Conservation (phyloP, 2,113 vertebrate species). For the Aptenodytes patagonicus region DNA sequence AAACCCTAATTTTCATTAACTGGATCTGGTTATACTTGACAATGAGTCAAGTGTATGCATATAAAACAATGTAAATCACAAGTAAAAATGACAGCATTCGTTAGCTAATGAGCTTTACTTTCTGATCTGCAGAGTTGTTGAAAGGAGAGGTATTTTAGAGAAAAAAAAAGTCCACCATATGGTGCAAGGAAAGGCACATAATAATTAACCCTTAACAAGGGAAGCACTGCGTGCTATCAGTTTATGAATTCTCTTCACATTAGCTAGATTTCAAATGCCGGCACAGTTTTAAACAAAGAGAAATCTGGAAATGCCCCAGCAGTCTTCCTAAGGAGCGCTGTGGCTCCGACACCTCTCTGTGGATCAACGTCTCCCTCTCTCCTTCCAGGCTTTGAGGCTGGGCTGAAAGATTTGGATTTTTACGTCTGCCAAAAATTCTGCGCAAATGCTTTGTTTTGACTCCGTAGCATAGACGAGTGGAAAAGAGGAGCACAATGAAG, state of each 20-base stretch:
- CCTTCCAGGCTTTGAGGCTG: background rate
- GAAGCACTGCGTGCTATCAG: background rate
- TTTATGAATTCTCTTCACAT: constrained; percentile 22
- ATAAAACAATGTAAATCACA: background rate
- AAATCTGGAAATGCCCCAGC: background rate
- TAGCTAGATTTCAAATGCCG: constrained; percentile 9
- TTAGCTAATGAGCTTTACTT: constrained; percentile 34
- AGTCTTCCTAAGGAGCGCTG: background rate
- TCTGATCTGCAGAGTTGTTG: background rate
- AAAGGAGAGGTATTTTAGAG: constrained; percentile 36
- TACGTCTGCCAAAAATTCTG: background rate
- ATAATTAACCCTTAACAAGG: constrained; percentile 54
- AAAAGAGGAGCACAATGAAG: background rate
- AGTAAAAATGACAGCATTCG: background rate
- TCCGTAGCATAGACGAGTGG: background rate
- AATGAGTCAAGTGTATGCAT: background rate
- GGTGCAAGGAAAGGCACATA: background rate
- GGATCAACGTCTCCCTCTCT: background rate
- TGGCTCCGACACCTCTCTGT: background rate
- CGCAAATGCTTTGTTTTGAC: background rate
- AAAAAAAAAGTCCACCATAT: constrained; percentile 38
- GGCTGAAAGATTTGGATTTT: background rate
- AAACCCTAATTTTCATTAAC: background rate
- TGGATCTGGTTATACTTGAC: background rate
- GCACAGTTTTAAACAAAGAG: constrained; percentile 21